These are phyloP conservation scores for Imbricaverruca yamaguchii DNA, from an alignment of 2,888 invertebrate genomes.

Conservation along the genomic window DNA sequence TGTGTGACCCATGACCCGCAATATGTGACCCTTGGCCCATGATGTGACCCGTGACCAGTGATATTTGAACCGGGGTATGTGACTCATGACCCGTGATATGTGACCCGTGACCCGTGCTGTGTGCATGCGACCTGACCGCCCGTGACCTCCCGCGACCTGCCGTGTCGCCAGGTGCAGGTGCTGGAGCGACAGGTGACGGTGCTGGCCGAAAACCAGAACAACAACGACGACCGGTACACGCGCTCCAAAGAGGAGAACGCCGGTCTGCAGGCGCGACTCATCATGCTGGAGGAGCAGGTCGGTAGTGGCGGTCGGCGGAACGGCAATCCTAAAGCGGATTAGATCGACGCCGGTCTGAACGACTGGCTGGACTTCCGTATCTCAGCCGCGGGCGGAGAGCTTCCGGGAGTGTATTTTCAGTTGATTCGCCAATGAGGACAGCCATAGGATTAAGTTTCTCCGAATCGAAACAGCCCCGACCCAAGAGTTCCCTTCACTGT, in stretches of 20 bases:
- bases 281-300: conserved; percentile 34
- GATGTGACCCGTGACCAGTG: not conserved
- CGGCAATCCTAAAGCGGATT: too few species aligned
- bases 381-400: too few species aligned
- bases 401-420: too few species aligned
- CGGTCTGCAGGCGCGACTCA: conserved; percentile 61
- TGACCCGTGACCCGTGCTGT: conserved; percentile 37
- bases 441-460: too few species aligned
- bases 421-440: too few species aligned
- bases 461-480: too few species aligned
- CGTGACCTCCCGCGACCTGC: not conserved
- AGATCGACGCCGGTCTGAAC: too few species aligned
- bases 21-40: conserved; percentile 37
- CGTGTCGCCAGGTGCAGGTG: conserved; percentile 64
- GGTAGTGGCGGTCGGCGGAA: not conserved
- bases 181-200: conserved; percentile 87
- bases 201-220: conserved; percentile 76
- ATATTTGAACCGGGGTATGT: too few species aligned
- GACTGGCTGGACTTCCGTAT: too few species aligned
- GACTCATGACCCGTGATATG: too few species aligned
- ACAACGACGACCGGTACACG: conserved; percentile 79
- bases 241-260: conserved; percentile 89
- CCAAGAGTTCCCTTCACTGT: too few species aligned
- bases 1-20: too few species aligned
- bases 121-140: not conserved